Base-by-base conservation (phyloP, 2,113 vertebrate genomes). In the Saccopteryx leptura region DNA sequence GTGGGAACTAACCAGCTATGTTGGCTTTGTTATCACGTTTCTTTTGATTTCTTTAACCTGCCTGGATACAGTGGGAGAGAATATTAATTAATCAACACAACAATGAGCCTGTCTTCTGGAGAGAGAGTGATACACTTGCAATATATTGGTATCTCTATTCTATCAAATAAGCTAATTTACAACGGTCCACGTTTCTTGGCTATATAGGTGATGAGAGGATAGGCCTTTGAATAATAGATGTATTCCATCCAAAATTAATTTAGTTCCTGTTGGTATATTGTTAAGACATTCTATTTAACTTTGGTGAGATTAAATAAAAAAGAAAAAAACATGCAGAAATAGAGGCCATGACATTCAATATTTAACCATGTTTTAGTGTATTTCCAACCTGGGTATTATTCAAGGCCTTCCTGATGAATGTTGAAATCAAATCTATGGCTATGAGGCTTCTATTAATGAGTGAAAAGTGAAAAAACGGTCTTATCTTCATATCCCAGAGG, bases 11-110 rank as follows among this genome's bases (percentile, higher is more conserved):
- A 90, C 61, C 24, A 69, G n/a, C 39, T 84, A 72, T 91, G 21
- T 39, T 91, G 39, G 90, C 61, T 91, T 94, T 95, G 83, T 79
- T 76, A 75, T 52, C 60, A 24, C 9, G 23, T 7, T 86, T 81
- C 78, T 92, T 96, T 87, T 46, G 79, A 91, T 92, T 93, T 94
- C 86, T 94, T 71, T 65, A 95, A 54, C n/a, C 71, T 81, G n/a
- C 84, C 56, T 93, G 56, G 85, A 90, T 46, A 12, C 15, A 66
- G 52, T 28, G 4, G 52, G 79, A 87, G 56, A 79, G 82, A 82
- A 78, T 82, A 71, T 91, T 96, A 95, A 96, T 97, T 91, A 95
- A 95, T 93, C 58, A 89, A 39, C 60, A 80, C 24, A 86, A 91
- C 86, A 93, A 60, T 50, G 48, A 97, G 23, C 21, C 60, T 72